phyloP scores from a whole-genome alignment of 1,140 invertebrate species.

The Zaprionus inermis region DNA sequence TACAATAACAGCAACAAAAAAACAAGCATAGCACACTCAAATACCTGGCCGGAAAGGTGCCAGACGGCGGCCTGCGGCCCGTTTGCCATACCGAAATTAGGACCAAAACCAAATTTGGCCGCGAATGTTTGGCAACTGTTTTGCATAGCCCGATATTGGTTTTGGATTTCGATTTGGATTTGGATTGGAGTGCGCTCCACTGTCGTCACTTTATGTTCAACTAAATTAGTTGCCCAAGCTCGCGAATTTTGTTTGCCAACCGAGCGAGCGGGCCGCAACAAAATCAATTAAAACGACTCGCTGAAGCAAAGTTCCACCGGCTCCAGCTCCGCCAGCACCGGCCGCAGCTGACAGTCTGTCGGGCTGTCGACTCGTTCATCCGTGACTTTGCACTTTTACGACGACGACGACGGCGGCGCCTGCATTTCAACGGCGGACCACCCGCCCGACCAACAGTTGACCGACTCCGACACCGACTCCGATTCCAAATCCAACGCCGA shows the following conservation, averaged over 20 bases:
- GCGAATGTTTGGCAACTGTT: conserved; percentile 72
- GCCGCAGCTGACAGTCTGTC: conserved; percentile 39
- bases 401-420: conserved; percentile 51
- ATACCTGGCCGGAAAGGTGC: conserved; percentile 28
- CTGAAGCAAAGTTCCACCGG: conserved; percentile 72
- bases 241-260: conserved; percentile 44
- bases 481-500: conserved; percentile 1
- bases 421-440: conserved; percentile 34
- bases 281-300: conserved; percentile 80
- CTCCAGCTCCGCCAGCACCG: conserved; percentile 9
- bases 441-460: conserved; percentile 35
- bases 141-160: conserved; percentile 43
- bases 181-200: conserved; percentile 30
- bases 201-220: conserved; percentile 53
- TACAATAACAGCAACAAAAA: conserved; percentile 54
- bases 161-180: conserved; percentile 13
- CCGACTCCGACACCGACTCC: background rate
- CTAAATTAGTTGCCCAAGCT: conserved; percentile 76
- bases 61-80: conserved; percentile 20
- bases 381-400: conserved; percentile 75
- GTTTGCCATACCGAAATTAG: conserved; percentile 55
- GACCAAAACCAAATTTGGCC: conserved; percentile 61
- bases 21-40: conserved; percentile 13
- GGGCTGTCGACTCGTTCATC: conserved; percentile 63
- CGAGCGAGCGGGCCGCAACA: conserved; percentile 46